Evolutionary conservation across 1,140 invertebrate species (phyloP).

Genomic region (Sycophaga agraensis): DNA sequence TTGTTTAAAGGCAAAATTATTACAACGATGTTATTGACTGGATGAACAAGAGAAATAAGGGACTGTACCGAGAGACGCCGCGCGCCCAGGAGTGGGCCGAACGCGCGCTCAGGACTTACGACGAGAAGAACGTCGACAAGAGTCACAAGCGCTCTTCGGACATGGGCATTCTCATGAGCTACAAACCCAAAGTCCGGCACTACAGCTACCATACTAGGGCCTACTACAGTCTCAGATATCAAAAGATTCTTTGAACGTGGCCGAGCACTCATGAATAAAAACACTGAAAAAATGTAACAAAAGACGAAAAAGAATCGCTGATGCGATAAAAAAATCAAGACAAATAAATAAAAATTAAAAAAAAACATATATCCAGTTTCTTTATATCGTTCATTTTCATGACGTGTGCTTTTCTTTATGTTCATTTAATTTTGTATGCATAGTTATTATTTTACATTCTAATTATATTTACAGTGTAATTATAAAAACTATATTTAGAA

Average conservation of each 20-base stretch:
- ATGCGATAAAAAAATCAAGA: too few species aligned
- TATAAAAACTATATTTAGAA: too few species aligned
- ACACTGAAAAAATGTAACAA: too few species aligned
- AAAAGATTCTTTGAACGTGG: constrained; percentile 46
- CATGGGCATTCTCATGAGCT: constrained; percentile 48
- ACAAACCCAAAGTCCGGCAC: constrained; percentile 44
- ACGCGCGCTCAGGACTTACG: constrained; percentile 71
- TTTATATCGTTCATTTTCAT: too few species aligned
- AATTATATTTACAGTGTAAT: too few species aligned
- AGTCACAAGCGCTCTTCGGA: constrained; percentile 49
- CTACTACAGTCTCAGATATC: constrained; percentile 55
- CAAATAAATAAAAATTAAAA: too few species aligned
- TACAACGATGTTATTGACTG: constrained; percentile 82
- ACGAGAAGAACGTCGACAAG: constrained; percentile 52
- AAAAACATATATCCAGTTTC: too few species aligned
- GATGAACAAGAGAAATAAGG: constrained; percentile 72
- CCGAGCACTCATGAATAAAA: too few species aligned
- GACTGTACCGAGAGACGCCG: constrained; percentile 68
- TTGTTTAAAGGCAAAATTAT: constrained; percentile 66
- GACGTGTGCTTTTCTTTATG: too few species aligned
- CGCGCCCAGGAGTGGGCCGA: constrained; percentile 80
- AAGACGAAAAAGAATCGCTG: too few species aligned
- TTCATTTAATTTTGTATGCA: too few species aligned
- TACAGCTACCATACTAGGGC: constrained; percentile 56
- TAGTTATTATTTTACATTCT: too few species aligned